Evolutionary conservation across 2,797 vertebrate species (phyloP), one percentile per base, ranked within the genome.

Genomic region (Siniperca obscura): DNA sequence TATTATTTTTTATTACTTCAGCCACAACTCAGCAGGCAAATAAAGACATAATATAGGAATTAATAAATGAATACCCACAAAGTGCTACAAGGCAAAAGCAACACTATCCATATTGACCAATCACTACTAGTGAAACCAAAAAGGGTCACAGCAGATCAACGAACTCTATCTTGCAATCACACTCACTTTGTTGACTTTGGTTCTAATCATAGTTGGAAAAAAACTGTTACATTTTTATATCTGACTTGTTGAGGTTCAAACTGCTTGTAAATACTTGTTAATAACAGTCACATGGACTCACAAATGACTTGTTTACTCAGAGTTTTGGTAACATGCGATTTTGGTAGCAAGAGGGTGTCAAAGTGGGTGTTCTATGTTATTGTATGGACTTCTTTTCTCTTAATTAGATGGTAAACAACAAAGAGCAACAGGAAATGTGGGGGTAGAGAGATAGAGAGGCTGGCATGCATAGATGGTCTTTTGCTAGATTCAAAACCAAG

Each of bases 371-470:
- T 55, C 36, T 30, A 10, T 36, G 27, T 48, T 22, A 19, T 53
- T 62, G 42, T 30, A 69, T 70, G 25, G 42, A 78, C 21, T n/a
- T 40, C 6, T 55, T 59, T 76, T 34, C n/a, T 66, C 16, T 50
- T 50, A 82, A 67, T 44, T 7, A 38, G 38, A 71, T 50, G 36
- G 36, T 57, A n/a, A 68, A 74, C 22, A 62, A 21, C 59, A 22
- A 21, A 64, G 22, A 38, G 19, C 17, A 44, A 38, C 16, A 53
- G 36, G 60, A 55, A 50, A 34, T 57, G 53, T 46, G 10, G 3
- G 19, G 27, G 12, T 7, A 19, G 46, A 17, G 48, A 50, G 19
- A 62, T 21, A 38, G 61, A 14, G 36, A 12, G 8, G 36, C 17
- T 46, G 34, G 40, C 22, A 55, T 64, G 42, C 7, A 21, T 16